Percentiles rank a stretch among this genome's conserved stretches.
phyloP scores from a whole-genome alignment of 2,888 invertebrate genomes.

The Lithophane leautieri region DNA sequence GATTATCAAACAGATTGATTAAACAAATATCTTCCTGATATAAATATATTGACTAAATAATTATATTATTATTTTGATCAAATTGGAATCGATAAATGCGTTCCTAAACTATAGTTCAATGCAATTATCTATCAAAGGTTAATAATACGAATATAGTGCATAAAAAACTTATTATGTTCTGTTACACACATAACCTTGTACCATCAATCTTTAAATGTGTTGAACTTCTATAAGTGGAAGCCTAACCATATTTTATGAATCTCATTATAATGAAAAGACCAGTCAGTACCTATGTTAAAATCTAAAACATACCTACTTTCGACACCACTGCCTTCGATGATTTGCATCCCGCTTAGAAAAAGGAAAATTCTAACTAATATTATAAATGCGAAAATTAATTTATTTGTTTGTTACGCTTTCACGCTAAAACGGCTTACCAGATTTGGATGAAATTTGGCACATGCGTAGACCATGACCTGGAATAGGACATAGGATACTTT shows the following conservation, averaged over 20 bases:
- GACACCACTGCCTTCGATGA: background rate
- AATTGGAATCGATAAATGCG: conserved; percentile 30
- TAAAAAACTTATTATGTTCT: conserved; percentile 45
- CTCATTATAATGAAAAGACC: conserved; percentile 1
- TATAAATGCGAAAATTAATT: no score
- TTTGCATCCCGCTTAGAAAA: background rate
- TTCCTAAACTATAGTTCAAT: conserved; percentile 32
- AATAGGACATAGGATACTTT: no score
- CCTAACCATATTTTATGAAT: conserved; percentile 17
- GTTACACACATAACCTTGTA: conserved; percentile 43
- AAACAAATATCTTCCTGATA: conserved; percentile 1
- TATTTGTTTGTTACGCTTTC: no score
- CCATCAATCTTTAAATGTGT: conserved; percentile 34
- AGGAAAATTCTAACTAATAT: background rate
- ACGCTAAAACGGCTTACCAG: no score
- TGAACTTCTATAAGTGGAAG: conserved; percentile 24
- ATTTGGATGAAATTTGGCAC: no score
- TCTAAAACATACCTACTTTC: conserved; percentile 13
- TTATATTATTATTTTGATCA: conserved; percentile 27
- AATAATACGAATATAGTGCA: conserved; percentile 28
- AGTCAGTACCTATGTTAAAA: conserved; percentile 28
- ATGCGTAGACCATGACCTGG: no score
- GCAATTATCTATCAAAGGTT: conserved; percentile 54
- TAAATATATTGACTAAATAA: conserved; percentile 1
- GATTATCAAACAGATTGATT: background rate